phyloP scores from a whole-genome alignment of 2,113 vertebrate genomes.

The Tretioscincus oriximinensis region DNA sequence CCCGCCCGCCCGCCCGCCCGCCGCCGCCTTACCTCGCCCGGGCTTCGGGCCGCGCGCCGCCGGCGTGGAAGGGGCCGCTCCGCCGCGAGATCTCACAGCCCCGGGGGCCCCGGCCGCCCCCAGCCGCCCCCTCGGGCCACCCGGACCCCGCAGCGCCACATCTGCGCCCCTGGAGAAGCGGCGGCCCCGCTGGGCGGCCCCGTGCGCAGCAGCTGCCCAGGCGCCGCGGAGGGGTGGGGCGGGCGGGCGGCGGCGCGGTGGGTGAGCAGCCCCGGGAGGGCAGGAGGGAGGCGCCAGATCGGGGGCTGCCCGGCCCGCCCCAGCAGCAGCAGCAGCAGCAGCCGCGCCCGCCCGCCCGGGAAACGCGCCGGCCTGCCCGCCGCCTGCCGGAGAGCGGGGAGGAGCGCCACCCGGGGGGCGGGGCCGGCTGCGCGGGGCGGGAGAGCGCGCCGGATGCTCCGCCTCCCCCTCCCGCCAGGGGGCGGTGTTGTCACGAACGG shows the following conservation, averaged over 20 bases:
- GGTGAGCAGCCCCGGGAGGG: too few relatives aligned
- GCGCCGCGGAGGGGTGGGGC: background rate
- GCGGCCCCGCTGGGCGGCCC: background rate
- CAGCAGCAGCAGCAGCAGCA: too few relatives aligned
- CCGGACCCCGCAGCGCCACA: conserved; percentile 20
- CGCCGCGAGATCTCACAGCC: background rate
- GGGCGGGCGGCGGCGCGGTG: background rate
- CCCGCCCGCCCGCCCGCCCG: background rate
- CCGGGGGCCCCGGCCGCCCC: background rate
- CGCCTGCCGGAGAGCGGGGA: too few relatives aligned
- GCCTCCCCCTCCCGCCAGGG: conserved; percentile 27
- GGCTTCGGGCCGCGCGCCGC: background rate
- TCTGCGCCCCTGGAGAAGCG: conserved; percentile 3
- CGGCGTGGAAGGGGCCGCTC: background rate
- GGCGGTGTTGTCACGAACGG: conserved; percentile 51
- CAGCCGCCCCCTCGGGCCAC: conserved; percentile 13
- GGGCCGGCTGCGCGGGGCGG: background rate
- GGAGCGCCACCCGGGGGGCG: background rate
- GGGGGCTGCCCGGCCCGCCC: background rate
- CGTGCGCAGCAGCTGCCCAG: background rate
- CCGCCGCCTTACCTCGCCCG: background rate
- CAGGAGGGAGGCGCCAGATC: conserved; percentile 12
- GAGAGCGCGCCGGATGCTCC: conserved; percentile 1
- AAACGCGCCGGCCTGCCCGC: too few relatives aligned
- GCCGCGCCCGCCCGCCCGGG: too few relatives aligned